Base-by-base conservation (phyloP, 1,140 invertebrate genomes). In the Teleogryllus occipitalis region DNA sequence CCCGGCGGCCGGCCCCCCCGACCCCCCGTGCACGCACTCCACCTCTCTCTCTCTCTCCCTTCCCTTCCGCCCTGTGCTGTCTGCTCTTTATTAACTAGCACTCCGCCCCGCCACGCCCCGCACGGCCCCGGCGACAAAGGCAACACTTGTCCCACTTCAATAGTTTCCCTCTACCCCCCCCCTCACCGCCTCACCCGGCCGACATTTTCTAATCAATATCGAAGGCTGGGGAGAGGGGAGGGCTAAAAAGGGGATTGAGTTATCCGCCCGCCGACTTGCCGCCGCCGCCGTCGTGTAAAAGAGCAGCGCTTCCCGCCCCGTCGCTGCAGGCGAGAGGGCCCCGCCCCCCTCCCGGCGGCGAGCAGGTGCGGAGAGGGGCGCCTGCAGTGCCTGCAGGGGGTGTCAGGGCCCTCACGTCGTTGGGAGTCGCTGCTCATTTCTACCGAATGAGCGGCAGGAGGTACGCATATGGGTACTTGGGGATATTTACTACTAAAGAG, bases 21-120 rank as follows among this genome's bases (percentile, higher is more conserved):
- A 47, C 75, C 75, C 8, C 18, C 54, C 18, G 10, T 65, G 10
- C 2, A 65, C 54, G 18, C 54, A 10, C 54, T 15, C 78, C 54
- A 78, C 78, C 78, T n/a, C 78, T n/a, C 78, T 15, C 54, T 65
- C 49, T 49, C 78, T 48, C 65, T 79, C 54, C 18, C n/a, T 12
- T 75, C n/a, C 54, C 78, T 49, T 74, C 80, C 82, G 47, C 27
- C 27, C 79, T 72, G 76, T 65, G 77, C 78, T 75, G 15, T 54
- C 74, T 65, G 10, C 78, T 75, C 74, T 75, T 75, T 79, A 49
- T 74, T 74, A 79, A 79, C 78, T 48, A 21, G 39, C 76, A 77
- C 76, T 54, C 73, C 27, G 54, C 54, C 54, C 54, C 18, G 54
- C 54, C 7, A 7, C 10, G 54, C 54, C 54, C 54, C 54, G 10